These are phyloP conservation scores for Melangyna quadrimaculata DNA, from an alignment of 2,888 invertebrate genomes.

Conservation along the genomic window DNA sequence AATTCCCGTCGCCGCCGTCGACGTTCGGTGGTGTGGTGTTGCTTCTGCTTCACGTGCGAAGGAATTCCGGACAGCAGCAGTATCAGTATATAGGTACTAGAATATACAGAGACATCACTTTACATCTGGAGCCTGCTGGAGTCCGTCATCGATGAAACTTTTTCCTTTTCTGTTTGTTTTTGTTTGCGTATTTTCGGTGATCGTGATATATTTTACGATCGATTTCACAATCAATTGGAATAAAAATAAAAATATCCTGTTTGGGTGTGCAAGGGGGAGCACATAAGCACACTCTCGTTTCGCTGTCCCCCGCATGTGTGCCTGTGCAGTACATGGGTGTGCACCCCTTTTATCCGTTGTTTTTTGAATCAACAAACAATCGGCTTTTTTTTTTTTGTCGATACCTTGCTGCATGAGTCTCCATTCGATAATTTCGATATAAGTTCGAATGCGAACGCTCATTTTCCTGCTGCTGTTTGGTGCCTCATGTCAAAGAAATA, in stretches of 20 bases:
- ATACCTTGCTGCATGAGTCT: constrained; percentile 56
- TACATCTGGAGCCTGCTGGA: constrained; percentile 46
- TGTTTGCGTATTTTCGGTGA: constrained; percentile 35
- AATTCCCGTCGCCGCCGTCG: constrained; percentile 13
- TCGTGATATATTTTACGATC: constrained; percentile 62
- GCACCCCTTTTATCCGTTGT: constrained; percentile 4
- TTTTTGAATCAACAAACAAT: constrained; percentile 61
- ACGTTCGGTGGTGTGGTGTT: neutral
- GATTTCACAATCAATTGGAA: constrained; percentile 59
- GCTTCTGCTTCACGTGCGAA: neutral
- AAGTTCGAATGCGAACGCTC: neutral
- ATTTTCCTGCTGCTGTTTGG: constrained; percentile 6
- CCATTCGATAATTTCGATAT: neutral
- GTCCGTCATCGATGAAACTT: neutral
- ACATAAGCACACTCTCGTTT: neutral
- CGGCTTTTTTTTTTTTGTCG: no score
- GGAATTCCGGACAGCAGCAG: neutral
- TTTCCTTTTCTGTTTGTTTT: constrained; percentile 17
- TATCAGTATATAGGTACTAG: neutral
- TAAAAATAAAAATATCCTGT: constrained; percentile 63
- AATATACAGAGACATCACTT: constrained; percentile 51
- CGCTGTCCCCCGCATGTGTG: neutral
- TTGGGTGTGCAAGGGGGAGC: constrained; percentile 30
- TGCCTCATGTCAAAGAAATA: constrained; percentile 63
- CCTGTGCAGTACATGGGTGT: neutral